Percentiles rank a stretch among this genome's conserved stretches.
These are phyloP conservation scores for Lophochroa leadbeateri DNA, from an alignment of 2,113 vertebrate species.

Conservation along the genomic window DNA sequence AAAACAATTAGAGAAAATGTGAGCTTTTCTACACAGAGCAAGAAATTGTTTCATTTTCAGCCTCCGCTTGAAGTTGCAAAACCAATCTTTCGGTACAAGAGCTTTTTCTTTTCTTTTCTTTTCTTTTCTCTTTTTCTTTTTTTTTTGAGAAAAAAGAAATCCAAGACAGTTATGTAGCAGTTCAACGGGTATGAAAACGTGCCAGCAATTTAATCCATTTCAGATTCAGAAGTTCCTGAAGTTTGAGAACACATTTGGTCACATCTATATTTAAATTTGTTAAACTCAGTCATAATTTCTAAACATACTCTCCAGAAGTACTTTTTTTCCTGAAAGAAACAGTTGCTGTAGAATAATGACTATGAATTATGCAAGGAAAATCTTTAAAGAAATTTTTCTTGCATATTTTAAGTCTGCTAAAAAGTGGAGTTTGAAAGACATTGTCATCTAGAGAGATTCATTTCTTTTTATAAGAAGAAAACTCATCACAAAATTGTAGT, in stretches of 20 bases:
- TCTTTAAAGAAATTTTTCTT: slow-evolving; percentile 52
- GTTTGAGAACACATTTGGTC: slow-evolving; percentile 13
- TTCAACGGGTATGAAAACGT: background rate
- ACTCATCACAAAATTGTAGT: slow-evolving; percentile 11
- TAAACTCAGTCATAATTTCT: slow-evolving; percentile 60
- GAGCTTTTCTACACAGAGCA: background rate
- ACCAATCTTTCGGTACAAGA: background rate
- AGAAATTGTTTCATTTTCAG: background rate
- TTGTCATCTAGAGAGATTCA: slow-evolving; percentile 26
- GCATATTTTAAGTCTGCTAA: slow-evolving; percentile 55
- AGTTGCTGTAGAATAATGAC: slow-evolving; percentile 49
- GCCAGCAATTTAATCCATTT: slow-evolving; percentile 19
- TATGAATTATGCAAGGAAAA: slow-evolving; percentile 46
- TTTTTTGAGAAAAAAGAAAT: background rate
- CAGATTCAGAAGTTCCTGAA: slow-evolving; percentile 6
- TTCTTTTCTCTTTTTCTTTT: background rate
- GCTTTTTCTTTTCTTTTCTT: background rate
- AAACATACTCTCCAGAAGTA: slow-evolving; percentile 25
- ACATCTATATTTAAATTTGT: slow-evolving; percentile 64
- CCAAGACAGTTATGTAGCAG: background rate
- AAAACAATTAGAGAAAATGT: background rate
- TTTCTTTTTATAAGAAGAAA: slow-evolving; percentile 51
- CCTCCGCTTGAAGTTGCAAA: background rate
- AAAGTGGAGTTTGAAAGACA: slow-evolving; percentile 57
- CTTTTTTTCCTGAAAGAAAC: slow-evolving; percentile 37